Conservation (phyloP, 2,797 vertebrate species). For the Brachyrhaphis roseni region DNA sequence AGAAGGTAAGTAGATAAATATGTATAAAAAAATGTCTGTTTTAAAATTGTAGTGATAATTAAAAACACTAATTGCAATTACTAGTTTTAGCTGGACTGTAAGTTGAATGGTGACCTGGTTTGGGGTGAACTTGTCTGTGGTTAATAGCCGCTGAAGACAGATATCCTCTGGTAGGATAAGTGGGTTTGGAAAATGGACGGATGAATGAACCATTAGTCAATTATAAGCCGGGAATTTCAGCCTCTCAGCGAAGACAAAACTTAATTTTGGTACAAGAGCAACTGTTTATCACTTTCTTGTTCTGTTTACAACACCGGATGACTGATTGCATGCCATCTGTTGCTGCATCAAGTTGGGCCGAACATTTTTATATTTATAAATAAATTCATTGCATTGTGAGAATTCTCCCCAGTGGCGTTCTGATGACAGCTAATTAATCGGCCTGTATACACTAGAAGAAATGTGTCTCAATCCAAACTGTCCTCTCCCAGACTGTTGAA, state of each 20-base stretch:
- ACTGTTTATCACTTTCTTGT: constrained; percentile 37
- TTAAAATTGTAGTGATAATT: background rate
- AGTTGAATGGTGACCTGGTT: background rate
- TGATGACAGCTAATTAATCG: constrained; percentile 71
- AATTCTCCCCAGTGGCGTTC: constrained; percentile 54
- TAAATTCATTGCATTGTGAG: constrained; percentile 54
- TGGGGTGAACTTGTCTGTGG: background rate
- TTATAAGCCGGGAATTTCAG: background rate
- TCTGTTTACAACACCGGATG: constrained; percentile 42
- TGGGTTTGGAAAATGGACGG: background rate
- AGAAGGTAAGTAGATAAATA: background rate
- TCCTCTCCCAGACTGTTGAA: constrained; percentile 32
- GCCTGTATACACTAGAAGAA: constrained; percentile 32
- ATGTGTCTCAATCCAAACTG: constrained; percentile 23
- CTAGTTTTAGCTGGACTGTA: background rate
- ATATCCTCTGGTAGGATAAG: background rate
- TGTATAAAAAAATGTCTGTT: background rate
- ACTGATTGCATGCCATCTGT: constrained; percentile 62
- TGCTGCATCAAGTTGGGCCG: constrained; percentile 27
- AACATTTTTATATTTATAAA: constrained; percentile 53
- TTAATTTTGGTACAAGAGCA: constrained; percentile 44
- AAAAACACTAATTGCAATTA: background rate
- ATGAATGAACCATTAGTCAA: background rate
- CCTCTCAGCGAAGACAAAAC: constrained; percentile 42
- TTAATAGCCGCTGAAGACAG: background rate